Base-by-base conservation (phyloP, 37 sponge, comb jelly and placozoan genomes). In the Chondrosia reniformis region DNA sequence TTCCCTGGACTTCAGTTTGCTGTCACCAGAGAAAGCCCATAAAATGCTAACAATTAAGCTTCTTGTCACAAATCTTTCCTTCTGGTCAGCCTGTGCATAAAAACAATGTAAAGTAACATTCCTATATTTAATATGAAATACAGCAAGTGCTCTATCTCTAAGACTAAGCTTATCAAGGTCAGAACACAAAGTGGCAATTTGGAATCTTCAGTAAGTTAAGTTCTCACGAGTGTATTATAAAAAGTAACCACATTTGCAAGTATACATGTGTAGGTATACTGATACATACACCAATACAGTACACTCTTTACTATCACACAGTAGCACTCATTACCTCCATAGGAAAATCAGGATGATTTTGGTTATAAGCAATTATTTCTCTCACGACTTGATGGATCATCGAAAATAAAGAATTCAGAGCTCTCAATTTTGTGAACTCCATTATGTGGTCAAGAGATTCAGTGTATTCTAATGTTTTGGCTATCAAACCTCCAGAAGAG, bases 321-420 rank as follows among this genome's bases (percentile, higher is more conserved):
- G 10, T 63, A 22, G 27, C 31, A 22, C n/a, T 27, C 65, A 22
- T 79, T 30, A 89, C 89, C 63, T 75, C 55, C 82, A 98, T 62
- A 7, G 99, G 99, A 85, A 98, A 98, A 81, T 98, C 99, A 27
- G 99, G 83, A 76, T 98, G 99, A 21, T 79, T 62, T 72, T 88
- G 88, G 85, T 98, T 98, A 84, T 92, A 98, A 64, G 76, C 78
- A 62, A 95, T 82, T 41, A 98, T 71, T 37, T 92, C 83, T 40
- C 96, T 65, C 45, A 95, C 78, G 71, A 86, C 74, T 78, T 95
- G 93, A 83, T 92, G 86, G 46, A 98, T 76, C 95, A 98, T 92
- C 58, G 99, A 92, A 74, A 95, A 98, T 73, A 98, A 89, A 46
- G 91, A 82, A 73, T 86, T 83, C 28, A 98, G 87, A 38, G 90